Evolutionary conservation across 1,140 invertebrate genomes (phyloP), one percentile per base, ranked within the genome.

Genomic region (Drosophila oshimai): DNA sequence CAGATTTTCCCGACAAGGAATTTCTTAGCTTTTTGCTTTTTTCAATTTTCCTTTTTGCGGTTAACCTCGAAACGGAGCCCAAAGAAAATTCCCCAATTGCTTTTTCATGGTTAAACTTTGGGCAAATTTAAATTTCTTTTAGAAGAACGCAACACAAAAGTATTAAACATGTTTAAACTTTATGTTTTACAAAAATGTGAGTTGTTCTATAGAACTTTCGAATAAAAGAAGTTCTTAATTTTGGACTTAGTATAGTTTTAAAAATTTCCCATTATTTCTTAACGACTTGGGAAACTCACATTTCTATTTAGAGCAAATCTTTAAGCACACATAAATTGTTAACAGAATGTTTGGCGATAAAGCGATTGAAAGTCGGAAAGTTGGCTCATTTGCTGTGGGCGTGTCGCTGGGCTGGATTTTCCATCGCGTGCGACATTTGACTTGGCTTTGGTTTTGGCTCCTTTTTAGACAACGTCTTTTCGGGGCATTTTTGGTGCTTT

Each of bases 381-480:
- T 13, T 17, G 24, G 7, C 7, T 2, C 2, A 13, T 44, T 13
- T 13, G n/a, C n/a, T n/a, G 50, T 36, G 62, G 57, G 61, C 24
- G 61, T 39, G 44, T 18, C 18, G 26, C 17, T 36, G 46, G 4
- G 24, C 55, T n/a, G n/a, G 55, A 60, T 54, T 60, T 37, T 39
- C 20, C 49, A 60, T 60, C 55, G 55, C 55, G 55, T 60, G 55
- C 55, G 55, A 60, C 55, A 60, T 60, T 60, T 37, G 55, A 41
- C 31, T 33, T 60, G 53, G 60, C 22, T 33, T 20, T 49, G 15
- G 29, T 15, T 46, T 18, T 12, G 36, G 20, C 36, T 41, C 39
- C 39, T 26, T 42, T 24, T 42, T 4, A 9, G 15, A 15, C 15
- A 6, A 2, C 17, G 4, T n/a, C 37, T 34, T 37, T 18, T 2